Evolutionary conservation across 2,888 invertebrate species (phyloP).

Genomic region (Coelopa pilipes): DNA sequence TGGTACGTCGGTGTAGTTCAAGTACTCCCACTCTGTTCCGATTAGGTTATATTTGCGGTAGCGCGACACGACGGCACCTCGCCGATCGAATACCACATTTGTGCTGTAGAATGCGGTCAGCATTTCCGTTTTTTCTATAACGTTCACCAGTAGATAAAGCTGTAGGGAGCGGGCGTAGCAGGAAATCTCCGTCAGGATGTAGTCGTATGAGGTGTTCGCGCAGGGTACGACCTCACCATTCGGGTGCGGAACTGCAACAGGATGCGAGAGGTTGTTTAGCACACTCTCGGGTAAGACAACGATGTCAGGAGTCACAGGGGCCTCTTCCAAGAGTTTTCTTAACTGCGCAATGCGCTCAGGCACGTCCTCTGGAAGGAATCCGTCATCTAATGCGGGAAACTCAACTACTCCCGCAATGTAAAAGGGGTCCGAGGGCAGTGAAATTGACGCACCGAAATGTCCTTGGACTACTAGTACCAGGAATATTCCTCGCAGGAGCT

Average conservation of each 20-base stretch:
- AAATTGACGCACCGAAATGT: neutral
- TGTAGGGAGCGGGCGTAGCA: slow-evolving; percentile 31
- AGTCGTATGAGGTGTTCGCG: slow-evolving; percentile 14
- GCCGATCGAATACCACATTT: slow-evolving; percentile 77
- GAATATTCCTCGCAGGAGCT: too few species aligned
- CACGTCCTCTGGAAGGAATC: neutral
- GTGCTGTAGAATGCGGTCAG: slow-evolving; percentile 71
- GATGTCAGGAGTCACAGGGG: slow-evolving; percentile 32
- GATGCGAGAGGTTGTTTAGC: slow-evolving; percentile 22
- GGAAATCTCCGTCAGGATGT: slow-evolving; percentile 34
- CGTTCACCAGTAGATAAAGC: slow-evolving; percentile 5
- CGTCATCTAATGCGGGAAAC: slow-evolving; percentile 26
- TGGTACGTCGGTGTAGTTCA: slow-evolving; percentile 56
- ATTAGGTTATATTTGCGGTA: slow-evolving; percentile 67
- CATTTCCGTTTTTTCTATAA: neutral
- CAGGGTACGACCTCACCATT: slow-evolving; percentile 22
- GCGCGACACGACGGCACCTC: slow-evolving; percentile 73
- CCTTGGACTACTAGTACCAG: too few species aligned
- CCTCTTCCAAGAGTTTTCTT: slow-evolving; percentile 23
- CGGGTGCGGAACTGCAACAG: slow-evolving; percentile 25
- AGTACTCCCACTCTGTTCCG: neutral
- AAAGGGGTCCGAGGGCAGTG: slow-evolving; percentile 23
- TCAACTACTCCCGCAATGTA: slow-evolving; percentile 37
- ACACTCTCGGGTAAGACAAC: slow-evolving; percentile 36
- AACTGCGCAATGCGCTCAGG: slow-evolving; percentile 12